These are phyloP conservation scores for Venturia canescens DNA, from an alignment of 1,140 invertebrate genomes.

Conservation along the genomic window DNA sequence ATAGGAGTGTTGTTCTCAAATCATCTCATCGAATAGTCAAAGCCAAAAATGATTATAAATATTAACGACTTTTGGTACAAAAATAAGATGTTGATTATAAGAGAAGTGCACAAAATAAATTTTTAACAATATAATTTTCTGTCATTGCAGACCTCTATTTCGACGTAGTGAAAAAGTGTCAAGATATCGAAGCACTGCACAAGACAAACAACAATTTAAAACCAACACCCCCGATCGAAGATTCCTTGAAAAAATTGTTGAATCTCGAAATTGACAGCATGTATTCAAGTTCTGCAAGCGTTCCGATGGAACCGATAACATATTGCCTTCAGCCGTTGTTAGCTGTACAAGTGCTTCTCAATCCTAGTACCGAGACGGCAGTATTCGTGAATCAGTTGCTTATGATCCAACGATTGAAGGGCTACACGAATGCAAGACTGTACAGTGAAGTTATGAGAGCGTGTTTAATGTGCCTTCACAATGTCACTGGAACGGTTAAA, in stretches of 20 bases:
- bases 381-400: conserved; percentile 88
- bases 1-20: neutral
- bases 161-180: conserved; percentile 85
- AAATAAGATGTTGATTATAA: no score
- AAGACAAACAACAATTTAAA: conserved; percentile 79
- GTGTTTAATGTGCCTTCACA: conserved; percentile 91
- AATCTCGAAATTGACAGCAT: conserved; percentile 82
- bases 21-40: no score
- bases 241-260: conserved; percentile 80
- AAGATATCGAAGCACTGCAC: conserved; percentile 82
- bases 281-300: conserved; percentile 74
- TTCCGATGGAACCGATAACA: conserved; percentile 82
- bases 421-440: conserved; percentile 82
- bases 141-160: conserved; percentile 79
- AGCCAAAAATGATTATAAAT: no score
- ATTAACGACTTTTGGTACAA: no score
- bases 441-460: conserved; percentile 94
- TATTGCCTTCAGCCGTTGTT: conserved; percentile 86
- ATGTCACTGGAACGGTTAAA: conserved; percentile 85
- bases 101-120: no score
- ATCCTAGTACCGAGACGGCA: conserved; percentile 87
- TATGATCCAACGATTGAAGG: conserved; percentile 90
- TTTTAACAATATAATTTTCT: neutral
- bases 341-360: conserved; percentile 85
- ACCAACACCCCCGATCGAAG: conserved; percentile 78